phyloP scores from a whole-genome alignment of 1,140 invertebrate genomes.

The Zaprionus vittiger region DNA sequence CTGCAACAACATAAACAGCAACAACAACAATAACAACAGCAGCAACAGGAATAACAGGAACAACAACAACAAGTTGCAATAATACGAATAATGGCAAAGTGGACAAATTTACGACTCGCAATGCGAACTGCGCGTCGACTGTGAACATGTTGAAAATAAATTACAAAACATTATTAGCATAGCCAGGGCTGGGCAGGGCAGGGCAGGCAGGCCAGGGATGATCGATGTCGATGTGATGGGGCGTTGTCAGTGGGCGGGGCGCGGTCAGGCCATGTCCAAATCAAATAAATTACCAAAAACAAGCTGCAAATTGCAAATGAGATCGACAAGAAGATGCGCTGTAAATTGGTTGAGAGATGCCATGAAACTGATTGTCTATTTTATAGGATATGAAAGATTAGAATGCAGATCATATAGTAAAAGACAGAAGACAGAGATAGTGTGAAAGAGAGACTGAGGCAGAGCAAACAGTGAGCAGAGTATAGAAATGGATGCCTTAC shows the following conservation, averaged over 20 bases:
- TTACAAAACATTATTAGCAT: slow-evolving; percentile 79
- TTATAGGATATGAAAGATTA: neutral
- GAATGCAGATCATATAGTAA: neutral
- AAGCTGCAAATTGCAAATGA: neutral
- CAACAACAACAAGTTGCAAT: slow-evolving; percentile 38
- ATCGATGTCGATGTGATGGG: slow-evolving; percentile 24
- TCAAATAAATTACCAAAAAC: slow-evolving; percentile 69
- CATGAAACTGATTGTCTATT: neutral
- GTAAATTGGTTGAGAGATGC: too few relatives aligned
- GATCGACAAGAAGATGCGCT: neutral
- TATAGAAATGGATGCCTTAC: too few relatives aligned
- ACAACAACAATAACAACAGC: slow-evolving; percentile 5
- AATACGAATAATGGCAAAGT: slow-evolving; percentile 59
- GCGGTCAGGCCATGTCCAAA: slow-evolving; percentile 40
- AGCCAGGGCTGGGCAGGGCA: neutral
- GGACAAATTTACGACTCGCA: slow-evolving; percentile 68
- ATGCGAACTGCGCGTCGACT: slow-evolving; percentile 67
- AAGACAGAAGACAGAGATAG: too few relatives aligned
- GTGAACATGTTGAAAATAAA: slow-evolving; percentile 79
- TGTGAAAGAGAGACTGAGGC: too few relatives aligned
- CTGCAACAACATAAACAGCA: slow-evolving; percentile 39
- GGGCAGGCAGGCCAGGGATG: slow-evolving; percentile 22
- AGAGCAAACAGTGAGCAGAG: too few relatives aligned
- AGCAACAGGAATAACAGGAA: neutral
- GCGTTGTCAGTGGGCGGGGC: slow-evolving; percentile 32